phyloP scores from a whole-genome alignment of 1,140 invertebrate genomes.

The Phocides pigmalion region DNA sequence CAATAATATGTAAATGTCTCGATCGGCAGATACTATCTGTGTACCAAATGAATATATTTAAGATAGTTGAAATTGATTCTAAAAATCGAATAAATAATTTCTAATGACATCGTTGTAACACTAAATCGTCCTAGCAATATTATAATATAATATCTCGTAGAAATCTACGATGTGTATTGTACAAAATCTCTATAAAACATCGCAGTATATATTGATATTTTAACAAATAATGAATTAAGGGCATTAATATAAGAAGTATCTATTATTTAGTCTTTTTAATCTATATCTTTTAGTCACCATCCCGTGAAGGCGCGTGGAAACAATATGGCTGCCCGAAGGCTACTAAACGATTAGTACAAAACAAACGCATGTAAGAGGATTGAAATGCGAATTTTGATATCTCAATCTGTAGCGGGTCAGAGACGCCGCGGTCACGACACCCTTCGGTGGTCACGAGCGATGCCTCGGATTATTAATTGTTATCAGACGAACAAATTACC shows the following conservation, averaged over 20 bases:
- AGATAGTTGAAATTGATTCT: slow-evolving; percentile 25
- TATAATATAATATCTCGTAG: no score
- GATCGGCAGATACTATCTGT: slow-evolving; percentile 30
- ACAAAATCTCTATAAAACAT: no score
- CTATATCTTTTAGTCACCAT: neutral
- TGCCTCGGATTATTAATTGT: slow-evolving; percentile 68
- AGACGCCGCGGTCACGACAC: slow-evolving; percentile 78
- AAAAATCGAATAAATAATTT: slow-evolving; percentile 29
- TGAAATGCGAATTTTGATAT: slow-evolving; percentile 78
- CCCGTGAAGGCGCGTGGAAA: slow-evolving; percentile 10
- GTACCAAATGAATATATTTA: slow-evolving; percentile 33
- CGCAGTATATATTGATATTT: no score
- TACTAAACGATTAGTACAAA: slow-evolving; percentile 66
- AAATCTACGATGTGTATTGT: no score
- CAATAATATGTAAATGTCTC: slow-evolving; percentile 53
- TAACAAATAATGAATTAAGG: no score
- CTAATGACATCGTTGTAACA: slow-evolving; percentile 11
- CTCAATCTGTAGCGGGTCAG: slow-evolving; percentile 77
- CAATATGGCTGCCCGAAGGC: slow-evolving; percentile 40
- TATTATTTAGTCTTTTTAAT: neutral
- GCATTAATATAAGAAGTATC: no score
- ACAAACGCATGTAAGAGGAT: slow-evolving; percentile 63
- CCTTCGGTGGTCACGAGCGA: slow-evolving; percentile 77
- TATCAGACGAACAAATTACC: slow-evolving; percentile 68
- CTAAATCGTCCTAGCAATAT: no score